Base-by-base conservation (phyloP, 2,113 vertebrate species). In the Anhinga rufa region DNA sequence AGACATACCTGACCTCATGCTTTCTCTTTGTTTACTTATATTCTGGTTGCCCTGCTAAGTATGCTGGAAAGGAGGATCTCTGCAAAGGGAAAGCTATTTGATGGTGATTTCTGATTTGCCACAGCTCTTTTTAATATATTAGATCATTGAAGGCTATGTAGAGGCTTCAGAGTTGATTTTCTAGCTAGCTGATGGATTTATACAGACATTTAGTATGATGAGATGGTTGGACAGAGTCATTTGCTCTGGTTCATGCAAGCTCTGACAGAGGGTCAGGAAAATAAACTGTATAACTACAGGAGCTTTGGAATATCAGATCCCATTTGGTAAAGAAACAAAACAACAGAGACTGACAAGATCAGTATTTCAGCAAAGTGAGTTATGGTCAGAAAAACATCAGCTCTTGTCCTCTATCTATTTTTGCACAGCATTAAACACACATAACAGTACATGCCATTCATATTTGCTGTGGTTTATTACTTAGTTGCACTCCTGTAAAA, bases 251-350 rank as follows among this genome's bases (percentile, higher is more conserved):
- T 92, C 42, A 54, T 61, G 24, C 20, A 90, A 80, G 46, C 51
- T 94, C 61, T 88, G 72, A 87, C 69, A 86, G 66, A 93, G 22
- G 82, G 70, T 88, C 82, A 92, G 71, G 28, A 94, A 93, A 97
- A 95, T 57, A 92, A 94, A 88, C 54, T 54, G 21, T 78, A 90
- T 83, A 26, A 64, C 46, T 92, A n/a, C 18, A 88, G 74, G 29
- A 70, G 21, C 54, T 93, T 87, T 97, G 60, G 66, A 93, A 87
- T 90, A 94, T 82, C 69, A 86, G 48, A 82, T 54, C 25, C 19
- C 7, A 70, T 86, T 96, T 90, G 25, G 46, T 61, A 82, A 82
- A 95, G 80, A 94, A 96, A 58, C 28, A 90, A 92, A 97, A 74
- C 70, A 94, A 90, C 54, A 58, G 19, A 75, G 24, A 29, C 48